phyloP scores from a whole-genome alignment of 2,888 invertebrate genomes.

The Trissoscelio sp. region DNA sequence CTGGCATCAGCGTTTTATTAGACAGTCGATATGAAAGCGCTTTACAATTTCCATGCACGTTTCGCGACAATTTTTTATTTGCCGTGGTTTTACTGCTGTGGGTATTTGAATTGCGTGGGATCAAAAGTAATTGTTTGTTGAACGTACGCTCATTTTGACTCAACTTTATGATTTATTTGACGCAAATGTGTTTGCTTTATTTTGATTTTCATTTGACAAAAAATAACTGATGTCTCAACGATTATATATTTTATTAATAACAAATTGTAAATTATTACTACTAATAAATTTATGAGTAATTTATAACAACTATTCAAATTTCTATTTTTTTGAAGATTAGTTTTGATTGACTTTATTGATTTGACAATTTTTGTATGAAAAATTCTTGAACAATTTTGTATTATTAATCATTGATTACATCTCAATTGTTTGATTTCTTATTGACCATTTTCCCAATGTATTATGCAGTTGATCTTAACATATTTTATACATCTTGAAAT shows the following conservation, averaged over 20 bases:
- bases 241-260: background rate
- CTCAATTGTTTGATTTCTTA: no score
- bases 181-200: slow-evolving; percentile 9
- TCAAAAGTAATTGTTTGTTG: slow-evolving; percentile 11
- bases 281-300: no score
- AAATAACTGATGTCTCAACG: background rate
- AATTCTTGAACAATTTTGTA: no score
- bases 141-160: background rate
- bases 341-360: no score
- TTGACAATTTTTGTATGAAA: no score
- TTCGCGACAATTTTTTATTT: slow-evolving; percentile 4
- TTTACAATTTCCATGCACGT: slow-evolving; percentile 3
- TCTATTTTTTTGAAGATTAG: no score
- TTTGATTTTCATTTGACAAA: background rate
- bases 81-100: background rate
- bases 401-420: no score
- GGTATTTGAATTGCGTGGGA: slow-evolving; percentile 1
- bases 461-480: background rate
- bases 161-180: slow-evolving; percentile 11
- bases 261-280: no score
- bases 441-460: background rate
- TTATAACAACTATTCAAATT: no score
- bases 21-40: slow-evolving; percentile 1
- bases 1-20: slow-evolving; percentile 26
- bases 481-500: background rate